Conservation (phyloP, 2,113 vertebrate genomes). For the Muscicapa adusta region DNA sequence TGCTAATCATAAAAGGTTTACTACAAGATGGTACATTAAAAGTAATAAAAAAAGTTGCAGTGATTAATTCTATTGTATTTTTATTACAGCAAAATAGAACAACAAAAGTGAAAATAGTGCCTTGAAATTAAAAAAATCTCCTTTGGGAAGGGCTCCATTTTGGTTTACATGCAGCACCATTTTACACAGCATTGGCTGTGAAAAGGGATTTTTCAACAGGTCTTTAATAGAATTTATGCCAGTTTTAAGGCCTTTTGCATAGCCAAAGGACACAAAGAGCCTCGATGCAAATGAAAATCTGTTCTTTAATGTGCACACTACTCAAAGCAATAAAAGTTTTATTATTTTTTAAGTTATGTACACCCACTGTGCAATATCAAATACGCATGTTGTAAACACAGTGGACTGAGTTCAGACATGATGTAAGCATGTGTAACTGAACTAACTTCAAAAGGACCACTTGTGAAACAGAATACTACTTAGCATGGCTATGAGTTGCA, state of each 20-base stretch:
- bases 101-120: neutral
- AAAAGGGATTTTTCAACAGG: slow-evolving; percentile 26
- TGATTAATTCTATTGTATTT: neutral
- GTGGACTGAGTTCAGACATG: slow-evolving; percentile 42
- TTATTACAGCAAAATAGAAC: neutral
- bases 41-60: neutral
- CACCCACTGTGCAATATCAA: slow-evolving; percentile 58
- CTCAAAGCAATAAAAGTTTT: slow-evolving; percentile 54
- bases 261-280: neutral
- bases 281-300: slow-evolving; percentile 37
- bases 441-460: slow-evolving; percentile 37
- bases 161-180: neutral
- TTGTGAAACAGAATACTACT: slow-evolving; percentile 52
- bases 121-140: neutral
- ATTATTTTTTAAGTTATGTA: slow-evolving; percentile 41
- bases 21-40: neutral
- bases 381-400: slow-evolving; percentile 54
- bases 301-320: slow-evolving; percentile 42
- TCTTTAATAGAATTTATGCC: neutral
- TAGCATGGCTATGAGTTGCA: neutral
- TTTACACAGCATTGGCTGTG: neutral
- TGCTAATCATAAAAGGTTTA: neutral
- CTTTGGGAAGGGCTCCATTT: neutral
- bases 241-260: neutral
- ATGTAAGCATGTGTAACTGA: slow-evolving; percentile 56